Conservation (phyloP, 2,113 vertebrate species). For the Bubo scandiacus region DNA sequence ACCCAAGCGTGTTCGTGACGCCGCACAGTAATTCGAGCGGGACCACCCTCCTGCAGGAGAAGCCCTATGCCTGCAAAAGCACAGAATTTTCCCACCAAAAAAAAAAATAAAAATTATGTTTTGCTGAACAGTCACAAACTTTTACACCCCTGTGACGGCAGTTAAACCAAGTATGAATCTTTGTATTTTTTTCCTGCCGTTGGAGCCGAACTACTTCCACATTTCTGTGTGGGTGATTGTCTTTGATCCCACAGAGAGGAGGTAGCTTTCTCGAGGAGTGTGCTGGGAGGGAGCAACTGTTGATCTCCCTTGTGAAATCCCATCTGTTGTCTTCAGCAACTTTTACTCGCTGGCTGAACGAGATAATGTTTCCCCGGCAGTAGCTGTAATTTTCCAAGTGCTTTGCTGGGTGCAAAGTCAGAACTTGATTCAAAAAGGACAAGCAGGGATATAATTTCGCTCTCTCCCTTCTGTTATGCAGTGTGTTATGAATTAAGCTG, state of each 20-base stretch:
- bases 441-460: not conserved
- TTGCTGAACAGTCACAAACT: not conserved
- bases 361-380: constrained; percentile 37
- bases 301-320: constrained; percentile 47
- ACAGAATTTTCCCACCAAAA: not conserved
- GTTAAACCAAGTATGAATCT: not conserved
- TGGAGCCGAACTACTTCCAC: not conserved
- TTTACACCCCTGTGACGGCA: not conserved
- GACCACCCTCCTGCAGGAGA: not conserved
- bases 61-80: not conserved
- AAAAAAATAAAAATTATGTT: not conserved
- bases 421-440: not conserved
- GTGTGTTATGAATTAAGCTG: not conserved
- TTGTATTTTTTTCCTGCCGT: not conserved
- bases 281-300: constrained; percentile 29
- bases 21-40: not conserved
- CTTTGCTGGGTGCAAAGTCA: constrained; percentile 1
- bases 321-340: constrained; percentile 31
- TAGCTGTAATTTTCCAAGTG: constrained; percentile 38
- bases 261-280: not conserved
- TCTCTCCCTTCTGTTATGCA: not conserved
- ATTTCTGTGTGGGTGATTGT: constrained; percentile 17
- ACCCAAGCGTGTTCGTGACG: not conserved
- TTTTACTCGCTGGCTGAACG: not conserved
- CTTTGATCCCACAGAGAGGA: not conserved